Evolutionary conservation across 2,797 vertebrate genomes (phyloP), one percentile per base, ranked within the genome.

Genomic region (Lates japonicus): DNA sequence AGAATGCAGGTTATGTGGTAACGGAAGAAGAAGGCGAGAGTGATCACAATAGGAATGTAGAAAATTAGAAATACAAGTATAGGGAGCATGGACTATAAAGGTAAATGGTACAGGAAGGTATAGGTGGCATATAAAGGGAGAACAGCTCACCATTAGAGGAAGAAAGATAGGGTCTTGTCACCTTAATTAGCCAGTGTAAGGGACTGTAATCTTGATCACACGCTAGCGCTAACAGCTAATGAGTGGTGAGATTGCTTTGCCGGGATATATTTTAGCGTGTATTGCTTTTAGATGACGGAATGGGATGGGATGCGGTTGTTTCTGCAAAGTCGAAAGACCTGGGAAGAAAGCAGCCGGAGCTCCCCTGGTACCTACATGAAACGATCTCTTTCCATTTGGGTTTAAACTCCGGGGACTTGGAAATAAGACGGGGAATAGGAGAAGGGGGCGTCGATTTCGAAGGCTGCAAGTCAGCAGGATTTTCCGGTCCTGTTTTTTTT

Each of bases 401-500:
- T 70, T 86, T 73, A 80, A 85, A 89, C 93, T 92, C 87, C 19
- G 71, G 83, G 74, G 88, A 91, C 61, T 78, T 78, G 78, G 85
- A 83, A 87, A 82, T 67, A 69, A 82, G 78, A 42, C 67, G 42
- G 63, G 83, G 75, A 80, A 64, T 55, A 20, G 77, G 76, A 81
- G 48, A 74, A 69, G 70, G 73, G 67, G 80, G 61, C 7, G 60
- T 62, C 19, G 71, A 80, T 83, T 71, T 75, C 69, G 74, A 87
- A 82, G 84, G 61, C 75, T 89, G 82, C 78, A 55, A 92, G 90
- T 94, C 93, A 93, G 93, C 92, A 90, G 81, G 81, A 90, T 90
- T 94, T 87, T 68, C 60, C 46, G 74, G 75, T 66, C 58, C 31
- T 70, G 37, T 54, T 67, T 62, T 39, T 44, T 60, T 8, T 39